A percentile compares a stretch with the other conserved stretches of the same genome.
Evolutionary conservation across 2,888 invertebrate genomes (phyloP).

Genomic region (Ariolimax columbianus): DNA sequence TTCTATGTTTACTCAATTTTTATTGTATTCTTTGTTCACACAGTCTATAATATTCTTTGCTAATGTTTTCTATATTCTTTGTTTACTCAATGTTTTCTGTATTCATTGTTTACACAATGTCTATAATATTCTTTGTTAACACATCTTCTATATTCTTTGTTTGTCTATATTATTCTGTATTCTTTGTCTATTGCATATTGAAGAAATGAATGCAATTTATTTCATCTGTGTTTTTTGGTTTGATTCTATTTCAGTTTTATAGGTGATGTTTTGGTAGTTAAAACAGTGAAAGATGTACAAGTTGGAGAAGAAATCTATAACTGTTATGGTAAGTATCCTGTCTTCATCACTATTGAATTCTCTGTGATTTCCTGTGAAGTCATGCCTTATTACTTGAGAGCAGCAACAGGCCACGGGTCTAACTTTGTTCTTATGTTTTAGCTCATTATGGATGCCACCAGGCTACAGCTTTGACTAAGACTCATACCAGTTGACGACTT

Average conservation of each 20-base stretch:
- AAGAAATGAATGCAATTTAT: neutral
- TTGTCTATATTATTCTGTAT: neutral
- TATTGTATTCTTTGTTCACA: too few species aligned
- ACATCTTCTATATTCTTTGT: neutral
- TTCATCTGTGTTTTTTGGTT: neutral
- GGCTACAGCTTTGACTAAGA: too few species aligned
- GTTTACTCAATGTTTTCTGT: too few species aligned
- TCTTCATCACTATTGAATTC: neutral
- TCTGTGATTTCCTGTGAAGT: too few species aligned
- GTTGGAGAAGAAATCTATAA: slow-evolving; percentile 88
- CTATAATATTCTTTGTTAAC: neutral
- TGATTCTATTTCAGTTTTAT: slow-evolving; percentile 61
- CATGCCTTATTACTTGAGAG: too few species aligned
- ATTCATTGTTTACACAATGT: neutral
- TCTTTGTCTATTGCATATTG: neutral
- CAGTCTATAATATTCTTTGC: too few species aligned
- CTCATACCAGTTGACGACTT: too few species aligned
- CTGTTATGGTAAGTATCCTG: slow-evolving; percentile 83
- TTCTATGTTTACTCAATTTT: too few species aligned
- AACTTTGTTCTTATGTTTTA: too few species aligned
- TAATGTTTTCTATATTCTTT: too few species aligned
- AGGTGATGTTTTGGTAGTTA: slow-evolving; percentile 84
- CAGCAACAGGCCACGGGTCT: too few species aligned
- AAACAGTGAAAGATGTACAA: slow-evolving; percentile 84
- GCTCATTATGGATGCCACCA: too few species aligned